phyloP scores from a whole-genome alignment of 2,888 invertebrate species.

The Tetrapedia diversipes region DNA sequence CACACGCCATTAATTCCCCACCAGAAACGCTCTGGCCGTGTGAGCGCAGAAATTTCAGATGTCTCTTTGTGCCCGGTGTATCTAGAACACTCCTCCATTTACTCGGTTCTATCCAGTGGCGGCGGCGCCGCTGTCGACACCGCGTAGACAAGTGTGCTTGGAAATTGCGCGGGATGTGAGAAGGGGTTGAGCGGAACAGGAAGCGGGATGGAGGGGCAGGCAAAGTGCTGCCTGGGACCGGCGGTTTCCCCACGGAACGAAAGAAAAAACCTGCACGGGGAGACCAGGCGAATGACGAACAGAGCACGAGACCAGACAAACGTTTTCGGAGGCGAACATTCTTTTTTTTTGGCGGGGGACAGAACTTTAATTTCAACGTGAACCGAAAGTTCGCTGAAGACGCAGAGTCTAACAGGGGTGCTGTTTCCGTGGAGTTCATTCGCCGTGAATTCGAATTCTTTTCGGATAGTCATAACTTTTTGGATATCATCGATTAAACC shows the following conservation, averaged over 20 bases:
- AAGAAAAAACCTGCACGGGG: slow-evolving; percentile 32
- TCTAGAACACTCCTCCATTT: slow-evolving; percentile 57
- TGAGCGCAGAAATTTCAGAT: slow-evolving; percentile 70
- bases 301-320: slow-evolving; percentile 4
- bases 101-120: slow-evolving; percentile 53
- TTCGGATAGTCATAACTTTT: no score
- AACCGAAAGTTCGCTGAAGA: no score
- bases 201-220: slow-evolving; percentile 2
- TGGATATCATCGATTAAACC: no score
- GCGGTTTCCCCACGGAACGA: slow-evolving; percentile 27
- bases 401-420: no score
- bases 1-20: slow-evolving; percentile 74
- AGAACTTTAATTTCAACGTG: slow-evolving; percentile 10
- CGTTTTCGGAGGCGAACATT: slow-evolving; percentile 17
- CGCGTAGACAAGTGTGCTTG: slow-evolving; percentile 69
- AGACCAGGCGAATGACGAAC: slow-evolving; percentile 9
- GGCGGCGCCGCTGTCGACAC: slow-evolving; percentile 62
- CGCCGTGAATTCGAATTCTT: no score
- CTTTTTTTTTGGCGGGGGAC: slow-evolving; percentile 3
- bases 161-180: slow-evolving; percentile 68
- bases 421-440: no score
- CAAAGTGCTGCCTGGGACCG: slow-evolving; percentile 48
- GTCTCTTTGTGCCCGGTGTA: slow-evolving; percentile 67
- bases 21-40: slow-evolving; percentile 52
- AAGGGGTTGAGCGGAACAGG: no score